Evolutionary conservation across 1,140 invertebrate genomes (phyloP).

Genomic region (Cepaea nemoralis): DNA sequence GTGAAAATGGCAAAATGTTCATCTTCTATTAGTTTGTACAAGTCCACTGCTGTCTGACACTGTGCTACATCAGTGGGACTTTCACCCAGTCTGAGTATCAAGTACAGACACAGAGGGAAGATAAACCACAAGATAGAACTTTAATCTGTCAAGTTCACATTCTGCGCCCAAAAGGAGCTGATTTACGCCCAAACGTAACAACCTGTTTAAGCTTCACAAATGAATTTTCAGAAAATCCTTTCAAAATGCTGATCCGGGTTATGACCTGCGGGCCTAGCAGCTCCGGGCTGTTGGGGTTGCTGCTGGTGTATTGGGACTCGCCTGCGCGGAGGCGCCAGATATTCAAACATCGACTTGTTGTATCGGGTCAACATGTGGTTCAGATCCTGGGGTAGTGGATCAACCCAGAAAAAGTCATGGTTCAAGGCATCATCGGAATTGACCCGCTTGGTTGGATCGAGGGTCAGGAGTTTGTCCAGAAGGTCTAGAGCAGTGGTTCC

Average conservation of each 20-base stretch:
- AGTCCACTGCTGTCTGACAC: too few relatives aligned
- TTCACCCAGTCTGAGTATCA: too few relatives aligned
- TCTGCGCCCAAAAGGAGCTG: too few relatives aligned
- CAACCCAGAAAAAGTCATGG: slow-evolving; percentile 97
- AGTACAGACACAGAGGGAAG: too few relatives aligned
- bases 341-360: slow-evolving; percentile 96
- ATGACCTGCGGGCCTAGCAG: slow-evolving; percentile 42
- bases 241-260: slow-evolving; percentile 70
- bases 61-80: too few relatives aligned
- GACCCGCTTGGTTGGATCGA: slow-evolving; percentile 92
- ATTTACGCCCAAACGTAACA: too few relatives aligned
- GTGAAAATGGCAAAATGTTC: too few relatives aligned
- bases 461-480: slow-evolving; percentile 89
- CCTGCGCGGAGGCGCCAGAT: slow-evolving; percentile 83
- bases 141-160: too few relatives aligned
- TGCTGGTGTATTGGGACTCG: slow-evolving; percentile 48
- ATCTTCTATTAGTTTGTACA: too few relatives aligned
- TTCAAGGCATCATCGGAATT: slow-evolving; percentile 93
- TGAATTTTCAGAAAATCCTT: slow-evolving; percentile 66
- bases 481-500: slow-evolving; percentile 94
- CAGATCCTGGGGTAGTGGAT: slow-evolving; percentile 91
- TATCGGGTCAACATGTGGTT: slow-evolving; percentile 94
- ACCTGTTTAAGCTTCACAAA: too few relatives aligned
- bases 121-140: too few relatives aligned
- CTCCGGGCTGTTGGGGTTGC: slow-evolving; percentile 37